Evolutionary conservation across 1,140 invertebrate species (phyloP).

Genomic region (Zaprionus gabonicus): DNA sequence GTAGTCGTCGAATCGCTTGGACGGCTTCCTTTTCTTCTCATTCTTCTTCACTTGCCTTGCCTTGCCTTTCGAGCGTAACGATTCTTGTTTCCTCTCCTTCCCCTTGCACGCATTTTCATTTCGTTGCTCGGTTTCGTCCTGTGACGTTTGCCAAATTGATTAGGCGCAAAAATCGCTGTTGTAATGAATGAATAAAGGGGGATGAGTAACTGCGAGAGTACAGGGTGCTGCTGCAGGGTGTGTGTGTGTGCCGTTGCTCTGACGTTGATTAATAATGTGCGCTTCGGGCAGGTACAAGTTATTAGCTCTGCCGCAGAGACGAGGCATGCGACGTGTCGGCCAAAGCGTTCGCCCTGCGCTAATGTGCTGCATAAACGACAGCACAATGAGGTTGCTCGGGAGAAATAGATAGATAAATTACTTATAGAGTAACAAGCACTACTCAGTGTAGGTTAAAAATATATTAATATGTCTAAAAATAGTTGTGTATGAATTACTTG

Average conservation of each 20-base stretch:
- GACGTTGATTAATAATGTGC: slow-evolving; percentile 83
- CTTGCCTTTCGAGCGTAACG: neutral
- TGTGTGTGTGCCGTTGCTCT: slow-evolving; percentile 38
- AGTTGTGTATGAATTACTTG: neutral
- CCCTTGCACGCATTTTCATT: slow-evolving; percentile 12
- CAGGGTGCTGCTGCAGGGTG: slow-evolving; percentile 27
- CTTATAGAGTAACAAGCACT: neutral
- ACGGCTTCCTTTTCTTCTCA: slow-evolving; percentile 19
- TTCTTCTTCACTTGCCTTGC: neutral
- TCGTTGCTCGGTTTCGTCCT: slow-evolving; percentile 29
- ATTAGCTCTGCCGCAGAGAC: slow-evolving; percentile 50
- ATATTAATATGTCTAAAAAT: neutral
- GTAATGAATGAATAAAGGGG: slow-evolving; percentile 32
- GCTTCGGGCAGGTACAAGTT: slow-evolving; percentile 72
- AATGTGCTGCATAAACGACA: slow-evolving; percentile 55
- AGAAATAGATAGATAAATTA: neutral
- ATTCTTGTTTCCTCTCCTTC: neutral
- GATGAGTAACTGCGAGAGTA: neutral
- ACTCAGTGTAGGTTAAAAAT: neutral
- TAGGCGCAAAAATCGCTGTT: slow-evolving; percentile 79
- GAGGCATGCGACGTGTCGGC: neutral
- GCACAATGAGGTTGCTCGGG: slow-evolving; percentile 19
- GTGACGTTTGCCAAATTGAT: slow-evolving; percentile 81
- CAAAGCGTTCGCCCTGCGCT: neutral
- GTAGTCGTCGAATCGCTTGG: slow-evolving; percentile 48